Evolutionary conservation across 2,888 invertebrate species (phyloP), one percentile per base, ranked within the genome.

Genomic region (Cybosia mesomella): DNA sequence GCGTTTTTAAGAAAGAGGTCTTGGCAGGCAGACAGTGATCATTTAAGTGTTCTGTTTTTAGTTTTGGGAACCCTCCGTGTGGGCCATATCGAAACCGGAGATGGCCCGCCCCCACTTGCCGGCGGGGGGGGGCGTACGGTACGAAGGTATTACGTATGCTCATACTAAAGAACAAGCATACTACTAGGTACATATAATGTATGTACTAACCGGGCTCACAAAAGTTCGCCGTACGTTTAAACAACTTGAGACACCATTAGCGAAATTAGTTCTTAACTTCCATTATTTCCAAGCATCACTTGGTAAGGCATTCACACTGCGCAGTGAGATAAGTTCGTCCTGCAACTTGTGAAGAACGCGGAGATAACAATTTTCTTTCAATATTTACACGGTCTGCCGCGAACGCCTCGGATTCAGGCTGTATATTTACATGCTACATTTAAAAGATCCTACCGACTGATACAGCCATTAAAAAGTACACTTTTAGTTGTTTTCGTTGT

Each of bases 181-280:
- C 49, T 49, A 18, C n/a, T n/a, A 18, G 8, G n/a, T 8, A 49
- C 18, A n/a, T 49, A 49, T 49, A 49, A 49, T 49, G 49, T 9
- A 49, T 49, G 49, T 9, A n/a, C 49, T 49, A 49, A 49, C 43
- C 18, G 18, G 18, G 18, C 49, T 49, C 49, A 18, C 49, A n/a
- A n/a, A 43, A 49, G 49, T 49, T 49, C 18, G 18, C n/a, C 49
- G 49, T 49, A 49, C 49, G n/a, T 49, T 49, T 49, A 49, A 49
- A 49, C n/a, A 49, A 49, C 8, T 49, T 49, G 49, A 18, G 49
- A 49, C 49, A n/a, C 49, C 49, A 49, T 49, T 49, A 49, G 49
- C 49, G n/a, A n/a, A n/a, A 49, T 49, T 49, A 49, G 49, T 49
- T 49, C 49, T n/a, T 49, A 49, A 49, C 49, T 49, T 49, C 49